Conservation (phyloP, 1,140 invertebrate species). For the Drosophila ogumai region DNA sequence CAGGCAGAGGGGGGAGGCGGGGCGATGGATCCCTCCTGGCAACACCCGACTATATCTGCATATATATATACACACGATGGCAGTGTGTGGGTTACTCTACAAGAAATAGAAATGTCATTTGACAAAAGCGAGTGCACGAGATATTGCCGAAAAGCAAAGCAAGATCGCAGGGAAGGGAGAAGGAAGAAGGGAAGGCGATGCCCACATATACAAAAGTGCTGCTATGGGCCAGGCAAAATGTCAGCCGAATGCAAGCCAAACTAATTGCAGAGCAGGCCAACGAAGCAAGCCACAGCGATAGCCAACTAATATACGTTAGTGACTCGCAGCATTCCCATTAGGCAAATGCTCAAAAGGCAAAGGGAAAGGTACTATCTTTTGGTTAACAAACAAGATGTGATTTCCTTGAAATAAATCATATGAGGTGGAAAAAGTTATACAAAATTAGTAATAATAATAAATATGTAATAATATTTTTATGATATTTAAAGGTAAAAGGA, state of each 20-base stretch:
- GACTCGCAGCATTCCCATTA: slow-evolving; percentile 21
- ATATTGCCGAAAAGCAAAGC: slow-evolving; percentile 33
- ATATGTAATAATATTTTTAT: background rate
- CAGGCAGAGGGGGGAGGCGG: background rate
- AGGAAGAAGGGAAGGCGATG: background rate
- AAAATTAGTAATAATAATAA: no score
- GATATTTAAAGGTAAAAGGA: background rate
- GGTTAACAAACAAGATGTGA: background rate
- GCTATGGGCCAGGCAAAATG: slow-evolving; percentile 59
- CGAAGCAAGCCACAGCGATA: slow-evolving; percentile 15
- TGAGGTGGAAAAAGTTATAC: no score
- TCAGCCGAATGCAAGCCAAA: slow-evolving; percentile 73
- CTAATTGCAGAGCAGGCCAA: slow-evolving; percentile 71
- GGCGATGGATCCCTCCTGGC: slow-evolving; percentile 31
- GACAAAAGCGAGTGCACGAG: slow-evolving; percentile 68
- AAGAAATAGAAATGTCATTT: slow-evolving; percentile 83
- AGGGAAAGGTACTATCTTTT: background rate
- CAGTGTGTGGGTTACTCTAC: slow-evolving; percentile 66
- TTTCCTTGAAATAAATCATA: background rate
- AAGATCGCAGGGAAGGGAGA: background rate
- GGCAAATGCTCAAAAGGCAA: slow-evolving; percentile 7
- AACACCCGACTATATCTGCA: slow-evolving; percentile 44
- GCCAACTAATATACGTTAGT: slow-evolving; percentile 56
- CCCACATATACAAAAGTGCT: slow-evolving; percentile 11
- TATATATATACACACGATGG: slow-evolving; percentile 1